Evolutionary conservation across 2,797 vertebrate genomes (phyloP).

Genomic region (Acanthopagrus latus): DNA sequence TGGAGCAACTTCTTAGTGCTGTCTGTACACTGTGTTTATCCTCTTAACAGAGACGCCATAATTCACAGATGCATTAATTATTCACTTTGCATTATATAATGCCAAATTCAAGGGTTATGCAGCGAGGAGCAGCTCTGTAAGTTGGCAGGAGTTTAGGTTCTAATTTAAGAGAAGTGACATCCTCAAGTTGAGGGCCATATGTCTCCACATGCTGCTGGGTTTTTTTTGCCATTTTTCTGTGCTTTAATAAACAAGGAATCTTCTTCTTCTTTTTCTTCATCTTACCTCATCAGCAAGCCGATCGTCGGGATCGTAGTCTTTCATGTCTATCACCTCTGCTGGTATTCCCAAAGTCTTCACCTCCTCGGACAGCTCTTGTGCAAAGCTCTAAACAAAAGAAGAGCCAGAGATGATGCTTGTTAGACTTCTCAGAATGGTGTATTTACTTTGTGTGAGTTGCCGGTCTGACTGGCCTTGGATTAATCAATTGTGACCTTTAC

Average conservation of each 20-base stretch:
- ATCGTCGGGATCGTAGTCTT: conserved; percentile 94
- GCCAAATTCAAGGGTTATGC: neutral
- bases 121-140: neutral
- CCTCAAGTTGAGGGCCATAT: neutral
- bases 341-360: conserved; percentile 80
- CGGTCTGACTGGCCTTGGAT: neutral
- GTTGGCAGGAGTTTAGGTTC: neutral
- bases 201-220: neutral
- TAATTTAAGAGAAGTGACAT: neutral
- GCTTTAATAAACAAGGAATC: neutral
- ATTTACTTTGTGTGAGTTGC: neutral
- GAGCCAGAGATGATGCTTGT: neutral
- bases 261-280: neutral
- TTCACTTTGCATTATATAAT: neutral
- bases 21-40: neutral
- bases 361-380: conserved; percentile 85
- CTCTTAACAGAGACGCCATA: neutral
- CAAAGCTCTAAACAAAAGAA: conserved; percentile 86
- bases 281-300: conserved; percentile 91
- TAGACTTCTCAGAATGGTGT: neutral
- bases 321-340: conserved; percentile 88
- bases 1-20: neutral
- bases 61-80: neutral
- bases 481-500: neutral
- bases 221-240: neutral